phyloP scores from a whole-genome alignment of 2,113 vertebrate species.

The Pedionomus torquatus region DNA sequence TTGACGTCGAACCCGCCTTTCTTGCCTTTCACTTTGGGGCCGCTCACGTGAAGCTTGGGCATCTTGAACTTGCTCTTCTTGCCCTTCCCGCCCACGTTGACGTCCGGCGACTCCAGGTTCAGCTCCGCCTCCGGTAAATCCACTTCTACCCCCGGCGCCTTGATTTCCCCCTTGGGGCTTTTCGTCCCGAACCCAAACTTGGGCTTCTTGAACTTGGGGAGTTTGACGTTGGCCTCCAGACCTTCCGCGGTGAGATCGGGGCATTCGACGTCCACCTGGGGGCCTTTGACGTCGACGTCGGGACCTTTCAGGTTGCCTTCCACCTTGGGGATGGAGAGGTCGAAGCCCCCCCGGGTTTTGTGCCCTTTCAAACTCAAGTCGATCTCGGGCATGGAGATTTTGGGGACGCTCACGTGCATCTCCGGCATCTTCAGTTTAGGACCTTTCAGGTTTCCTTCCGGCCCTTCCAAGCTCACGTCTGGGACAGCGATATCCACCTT shows the following conservation, averaged over 20 bases:
- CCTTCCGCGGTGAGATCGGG: slow-evolving; percentile 65
- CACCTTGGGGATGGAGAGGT: slow-evolving; percentile 30
- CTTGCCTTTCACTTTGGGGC: slow-evolving; percentile 87
- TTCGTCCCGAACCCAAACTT: slow-evolving; percentile 80
- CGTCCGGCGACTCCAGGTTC: slow-evolving; percentile 78
- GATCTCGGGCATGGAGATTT: slow-evolving; percentile 75
- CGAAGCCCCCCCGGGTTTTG: slow-evolving; percentile 67
- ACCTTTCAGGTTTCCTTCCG: slow-evolving; percentile 63
- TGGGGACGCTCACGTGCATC: slow-evolving; percentile 63
- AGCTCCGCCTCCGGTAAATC: slow-evolving; percentile 73
- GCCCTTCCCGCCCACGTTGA: slow-evolving; percentile 75
- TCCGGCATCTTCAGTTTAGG: slow-evolving; percentile 74
- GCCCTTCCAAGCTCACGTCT: slow-evolving; percentile 36
- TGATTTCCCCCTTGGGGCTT: slow-evolving; percentile 75
- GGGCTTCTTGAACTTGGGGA: slow-evolving; percentile 78
- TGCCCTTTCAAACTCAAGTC: slow-evolving; percentile 76
- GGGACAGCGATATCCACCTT: slow-evolving; percentile 41
- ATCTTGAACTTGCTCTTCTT: slow-evolving; percentile 94
- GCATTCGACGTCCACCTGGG: slow-evolving; percentile 49
- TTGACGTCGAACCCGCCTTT: slow-evolving; percentile 75
- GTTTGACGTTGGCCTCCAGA: slow-evolving; percentile 66
- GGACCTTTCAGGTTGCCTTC: slow-evolving; percentile 69
- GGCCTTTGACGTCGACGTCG: slow-evolving; percentile 50
- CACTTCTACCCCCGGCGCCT: slow-evolving; percentile 39
- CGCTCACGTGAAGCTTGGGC: slow-evolving; percentile 82